A percentile compares a stretch with the other conserved stretches of the same genome.
phyloP scores from a whole-genome alignment of 2,888 invertebrate genomes.

The Drosophila sordidula region DNA sequence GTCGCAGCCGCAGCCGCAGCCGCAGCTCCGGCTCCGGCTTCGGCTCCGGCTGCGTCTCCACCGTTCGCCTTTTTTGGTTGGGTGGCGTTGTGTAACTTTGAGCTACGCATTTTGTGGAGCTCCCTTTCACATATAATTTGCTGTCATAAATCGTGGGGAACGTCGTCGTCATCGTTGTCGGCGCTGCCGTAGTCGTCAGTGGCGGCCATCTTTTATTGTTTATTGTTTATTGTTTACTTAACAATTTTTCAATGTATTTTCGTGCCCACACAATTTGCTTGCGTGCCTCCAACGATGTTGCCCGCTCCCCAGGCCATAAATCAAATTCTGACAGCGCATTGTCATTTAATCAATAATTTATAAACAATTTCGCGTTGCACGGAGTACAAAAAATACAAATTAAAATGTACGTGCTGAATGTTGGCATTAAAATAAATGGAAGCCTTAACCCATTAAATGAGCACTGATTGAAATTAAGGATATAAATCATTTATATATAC shows the following conservation, averaged over 20 bases:
- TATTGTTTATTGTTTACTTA: slow-evolving; percentile 74
- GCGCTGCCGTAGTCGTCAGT: slow-evolving; percentile 13
- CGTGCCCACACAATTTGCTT: slow-evolving; percentile 61
- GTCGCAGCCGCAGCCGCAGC: too few relatives aligned
- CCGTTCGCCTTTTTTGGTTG: neutral
- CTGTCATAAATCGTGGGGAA: slow-evolving; percentile 66
- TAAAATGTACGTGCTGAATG: slow-evolving; percentile 42
- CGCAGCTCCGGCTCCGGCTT: too few relatives aligned
- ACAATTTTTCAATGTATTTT: slow-evolving; percentile 73
- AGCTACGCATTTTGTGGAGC: slow-evolving; percentile 58
- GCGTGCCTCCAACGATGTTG: slow-evolving; percentile 61
- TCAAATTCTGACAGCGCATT: slow-evolving; percentile 82
- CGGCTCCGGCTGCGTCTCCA: neutral
- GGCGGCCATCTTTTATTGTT: slow-evolving; percentile 78
- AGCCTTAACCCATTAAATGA: slow-evolving; percentile 58
- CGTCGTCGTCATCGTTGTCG: slow-evolving; percentile 30
- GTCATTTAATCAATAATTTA: slow-evolving; percentile 83
- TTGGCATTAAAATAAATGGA: slow-evolving; percentile 46
- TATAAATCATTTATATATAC: slow-evolving; percentile 37
- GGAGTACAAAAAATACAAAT: slow-evolving; percentile 31
- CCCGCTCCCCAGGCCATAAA: slow-evolving; percentile 66
- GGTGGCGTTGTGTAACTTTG: slow-evolving; percentile 51
- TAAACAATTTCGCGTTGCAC: slow-evolving; percentile 71
- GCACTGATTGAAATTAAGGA: slow-evolving; percentile 52
- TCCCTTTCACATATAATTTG: slow-evolving; percentile 66